Conservation (phyloP, 1,140 invertebrate genomes). For the Anoplolepis gracilipes region DNA sequence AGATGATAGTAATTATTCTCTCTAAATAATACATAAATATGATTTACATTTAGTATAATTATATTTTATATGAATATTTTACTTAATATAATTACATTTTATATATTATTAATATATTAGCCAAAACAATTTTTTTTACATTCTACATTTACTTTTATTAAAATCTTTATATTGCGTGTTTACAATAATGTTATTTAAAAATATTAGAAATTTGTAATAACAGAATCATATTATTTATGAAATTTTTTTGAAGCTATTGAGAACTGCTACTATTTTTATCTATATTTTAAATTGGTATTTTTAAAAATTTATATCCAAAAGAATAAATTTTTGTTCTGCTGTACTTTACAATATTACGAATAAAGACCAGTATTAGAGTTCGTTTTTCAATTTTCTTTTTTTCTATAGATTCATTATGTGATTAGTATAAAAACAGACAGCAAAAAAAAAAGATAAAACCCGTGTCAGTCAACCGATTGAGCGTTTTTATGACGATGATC, state of each 20-base stretch:
- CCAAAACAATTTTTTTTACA: too few species aligned
- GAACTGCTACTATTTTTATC: neutral
- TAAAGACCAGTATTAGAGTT: neutral
- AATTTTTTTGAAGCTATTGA: neutral
- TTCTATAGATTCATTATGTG: neutral
- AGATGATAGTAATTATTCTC: neutral
- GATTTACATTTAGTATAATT: too few species aligned
- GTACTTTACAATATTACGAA: neutral
- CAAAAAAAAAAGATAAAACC: slow-evolving; percentile 38
- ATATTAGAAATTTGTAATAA: neutral
- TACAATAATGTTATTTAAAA: neutral
- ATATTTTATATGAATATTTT: too few species aligned
- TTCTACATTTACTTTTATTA: too few species aligned
- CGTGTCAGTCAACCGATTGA: neutral
- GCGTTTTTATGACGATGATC: slow-evolving; percentile 42
- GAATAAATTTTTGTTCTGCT: neutral
- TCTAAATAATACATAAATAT: neutral
- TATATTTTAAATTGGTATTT: neutral
- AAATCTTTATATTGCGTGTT: neutral
- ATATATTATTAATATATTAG: too few species aligned
- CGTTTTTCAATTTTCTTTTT: slow-evolving; percentile 10
- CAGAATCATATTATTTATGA: neutral
- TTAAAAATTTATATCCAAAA: neutral
- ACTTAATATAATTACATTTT: too few species aligned
- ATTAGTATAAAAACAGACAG: slow-evolving; percentile 3